Base-by-base conservation (phyloP, 2,888 invertebrate species). In the Andrena bucephala region DNA sequence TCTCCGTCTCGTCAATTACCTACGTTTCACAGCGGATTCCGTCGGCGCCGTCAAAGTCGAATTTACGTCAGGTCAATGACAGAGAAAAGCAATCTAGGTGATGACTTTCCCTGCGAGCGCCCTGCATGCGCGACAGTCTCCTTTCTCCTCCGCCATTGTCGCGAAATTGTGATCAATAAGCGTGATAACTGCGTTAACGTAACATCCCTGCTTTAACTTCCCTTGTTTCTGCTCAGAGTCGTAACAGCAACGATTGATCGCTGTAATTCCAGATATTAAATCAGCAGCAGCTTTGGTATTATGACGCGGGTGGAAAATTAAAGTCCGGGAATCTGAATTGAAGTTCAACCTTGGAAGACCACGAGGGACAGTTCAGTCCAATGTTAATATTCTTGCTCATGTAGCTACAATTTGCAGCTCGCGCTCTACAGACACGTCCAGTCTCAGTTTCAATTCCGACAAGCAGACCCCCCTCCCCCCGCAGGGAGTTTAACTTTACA, bases 31-130 rank as follows among this genome's bases (percentile, higher is more conserved):
- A 2, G n/a, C 54, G 54, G 8, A 54, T 27, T 57, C 24, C 57
- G 10, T 3, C 24, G 27, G 13, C 57, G 24, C 24, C 2, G 57
- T 48, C 16, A 8, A 31, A 71, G 65, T 63, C 68, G 74, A 81
- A 80, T 67, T 81, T 27, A n/a, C 24, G 42, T 42, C 59, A 54
- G 68, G 65, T 81, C 74, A 63, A 20, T 33, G 80, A 74, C 68
- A 74, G 59, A 33, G 63, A 57, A 80, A 80, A 63, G 54, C 29
- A 65, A 65, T 79, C 52, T 29, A 48, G 63, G 42, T 29, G 59
- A 77, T 77, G 54, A 48, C 73, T 86, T 83, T 85, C 57, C 20
- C 69, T 13, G 48, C 13, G n/a, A 33, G 27, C 5, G 54, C 36
- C 48, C 50, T 31, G 27, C 1, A 6, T 20, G n/a, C 5, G 57